phyloP scores from a whole-genome alignment of 2,113 vertebrate genomes.

The Archilochus colubris region DNA sequence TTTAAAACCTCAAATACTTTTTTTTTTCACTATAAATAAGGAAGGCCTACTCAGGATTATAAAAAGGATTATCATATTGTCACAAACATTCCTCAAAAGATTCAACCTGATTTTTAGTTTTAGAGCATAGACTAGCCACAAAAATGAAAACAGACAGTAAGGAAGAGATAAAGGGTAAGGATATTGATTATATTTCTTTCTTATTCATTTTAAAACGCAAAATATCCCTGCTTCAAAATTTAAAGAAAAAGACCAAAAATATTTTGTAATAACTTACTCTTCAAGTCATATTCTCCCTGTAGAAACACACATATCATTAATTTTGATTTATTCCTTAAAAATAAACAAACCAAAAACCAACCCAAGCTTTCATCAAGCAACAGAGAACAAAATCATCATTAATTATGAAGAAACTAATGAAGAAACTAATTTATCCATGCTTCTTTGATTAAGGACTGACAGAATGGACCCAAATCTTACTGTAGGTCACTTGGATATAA shows the following conservation, averaged over 20 bases:
- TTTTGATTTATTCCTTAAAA: background rate
- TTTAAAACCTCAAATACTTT: background rate
- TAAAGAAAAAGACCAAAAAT: background rate
- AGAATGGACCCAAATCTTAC: slow-evolving; percentile 14
- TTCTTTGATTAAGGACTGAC: slow-evolving; percentile 44
- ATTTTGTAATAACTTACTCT: background rate
- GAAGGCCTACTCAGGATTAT: background rate
- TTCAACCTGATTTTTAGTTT: background rate
- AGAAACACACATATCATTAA: background rate
- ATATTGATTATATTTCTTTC: background rate
- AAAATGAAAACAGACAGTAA: background rate
- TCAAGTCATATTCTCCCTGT: background rate
- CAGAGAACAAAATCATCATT: background rate
- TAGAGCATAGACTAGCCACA: background rate
- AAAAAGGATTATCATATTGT: background rate
- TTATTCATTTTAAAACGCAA: background rate
- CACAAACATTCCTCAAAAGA: background rate
- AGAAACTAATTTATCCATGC: background rate
- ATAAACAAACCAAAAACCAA: too few species aligned
- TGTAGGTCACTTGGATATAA: background rate
- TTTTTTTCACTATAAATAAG: background rate
- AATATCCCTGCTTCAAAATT: background rate
- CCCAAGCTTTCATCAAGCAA: background rate
- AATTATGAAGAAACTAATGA: background rate
- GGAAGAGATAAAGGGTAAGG: background rate